Base-by-base conservation (phyloP, 2,888 invertebrate genomes). In the Altica lythri region DNA sequence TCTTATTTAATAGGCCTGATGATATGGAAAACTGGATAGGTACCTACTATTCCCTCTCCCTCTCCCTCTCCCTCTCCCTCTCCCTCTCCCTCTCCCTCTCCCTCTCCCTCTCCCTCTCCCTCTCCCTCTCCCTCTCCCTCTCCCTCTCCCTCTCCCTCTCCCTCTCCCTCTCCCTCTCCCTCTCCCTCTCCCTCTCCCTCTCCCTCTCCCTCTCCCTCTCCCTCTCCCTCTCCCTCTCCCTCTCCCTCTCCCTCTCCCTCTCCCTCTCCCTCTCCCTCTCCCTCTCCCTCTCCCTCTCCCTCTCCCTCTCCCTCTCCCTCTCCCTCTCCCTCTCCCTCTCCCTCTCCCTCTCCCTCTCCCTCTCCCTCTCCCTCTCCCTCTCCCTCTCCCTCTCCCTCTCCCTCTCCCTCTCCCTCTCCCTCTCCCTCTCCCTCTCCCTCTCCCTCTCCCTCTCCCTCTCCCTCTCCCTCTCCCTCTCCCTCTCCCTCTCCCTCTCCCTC, bases 81-180 rank as follows among this genome's bases (percentile, higher is more conserved):
- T 35, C 35, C 13, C 35, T 12, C 12, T 35, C 35, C 13, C 35
- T 35, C 12, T 12, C 35, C 13, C 35, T 35, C 12, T 35, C 35
- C n/a, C 35, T 35, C 12, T 35, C 35, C 13, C 35, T 12, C 12
- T 35, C 35, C 13, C 35, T 35, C 12, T 12, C 35, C 13, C 35
- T 35, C 12, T 35, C 35, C n/a, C 35, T 35, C 12, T 35, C 35
- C 13, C 35, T 12, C 12, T 35, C 35, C 13, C 35, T 35, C 12
- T 12, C 35, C 13, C 35, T 35, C 12, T 35, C 35, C n/a, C 35
- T 35, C 12, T 35, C 35, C 13, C 35, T 12, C 12, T 35, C 35
- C 13, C 35, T 35, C 12, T 12, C 35, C 13, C 35, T 35, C 12
- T 35, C 35, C n/a, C 35, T 35, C 12, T 35, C 35, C 13, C 35